Percentiles rank a stretch among this genome's conserved stretches.
phyloP scores from a whole-genome alignment of 2,888 invertebrate species.

The Acanthosoma haemorrhoidale region DNA sequence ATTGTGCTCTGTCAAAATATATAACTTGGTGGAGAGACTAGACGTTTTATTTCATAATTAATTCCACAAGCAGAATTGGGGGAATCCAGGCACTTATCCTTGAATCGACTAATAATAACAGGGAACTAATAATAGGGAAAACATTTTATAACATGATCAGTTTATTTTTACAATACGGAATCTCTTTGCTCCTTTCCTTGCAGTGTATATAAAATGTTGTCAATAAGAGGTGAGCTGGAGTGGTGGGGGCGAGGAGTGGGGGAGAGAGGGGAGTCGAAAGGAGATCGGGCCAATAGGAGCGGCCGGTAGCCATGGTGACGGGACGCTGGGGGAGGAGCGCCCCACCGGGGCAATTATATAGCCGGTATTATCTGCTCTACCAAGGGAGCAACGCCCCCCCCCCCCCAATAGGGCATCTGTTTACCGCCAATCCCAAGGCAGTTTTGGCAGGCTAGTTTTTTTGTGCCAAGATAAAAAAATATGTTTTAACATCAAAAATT shows the following conservation, averaged over 20 bases:
- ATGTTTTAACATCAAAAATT: too few species aligned
- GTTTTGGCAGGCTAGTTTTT: too few species aligned
- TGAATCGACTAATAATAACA: too few species aligned
- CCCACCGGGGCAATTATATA: background rate
- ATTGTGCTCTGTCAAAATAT: too few species aligned
- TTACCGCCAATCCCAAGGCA: too few species aligned
- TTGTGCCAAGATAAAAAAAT: too few species aligned
- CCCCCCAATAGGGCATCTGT: background rate
- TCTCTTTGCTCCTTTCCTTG: background rate
- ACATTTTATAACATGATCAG: too few species aligned
- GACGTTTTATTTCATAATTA: too few species aligned
- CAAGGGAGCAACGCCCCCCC: background rate
- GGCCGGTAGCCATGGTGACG: conserved; percentile 13
- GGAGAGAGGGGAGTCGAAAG: background rate
- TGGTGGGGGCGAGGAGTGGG: background rate
- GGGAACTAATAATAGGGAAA: too few species aligned
- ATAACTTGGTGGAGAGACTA: too few species aligned
- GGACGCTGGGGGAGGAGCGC: conserved; percentile 24
- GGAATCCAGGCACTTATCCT: too few species aligned
- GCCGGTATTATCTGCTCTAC: background rate
- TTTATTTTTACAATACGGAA: background rate
- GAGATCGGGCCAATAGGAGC: background rate
- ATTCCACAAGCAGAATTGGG: too few species aligned
- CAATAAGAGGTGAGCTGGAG: conserved; percentile 8
- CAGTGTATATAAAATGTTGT: conserved; percentile 21